A percentile compares a stretch with the other conserved stretches of the same genome.
Evolutionary conservation across 1,140 invertebrate genomes (phyloP).

Genomic region (Drosophila pallidifrons): DNA sequence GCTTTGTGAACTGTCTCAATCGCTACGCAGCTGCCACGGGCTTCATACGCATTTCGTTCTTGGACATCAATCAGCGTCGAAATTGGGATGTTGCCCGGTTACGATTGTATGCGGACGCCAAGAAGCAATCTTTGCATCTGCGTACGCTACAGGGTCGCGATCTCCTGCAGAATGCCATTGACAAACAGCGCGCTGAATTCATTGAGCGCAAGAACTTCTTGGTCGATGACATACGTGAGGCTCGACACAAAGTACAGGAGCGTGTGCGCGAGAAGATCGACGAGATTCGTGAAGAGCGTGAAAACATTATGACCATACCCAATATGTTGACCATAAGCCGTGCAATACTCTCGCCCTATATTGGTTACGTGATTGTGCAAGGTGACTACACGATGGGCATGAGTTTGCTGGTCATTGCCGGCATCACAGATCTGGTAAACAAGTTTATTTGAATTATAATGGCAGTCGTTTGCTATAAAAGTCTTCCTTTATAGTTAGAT

Average conservation of each 20-base stretch:
- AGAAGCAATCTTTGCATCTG: constrained; percentile 75
- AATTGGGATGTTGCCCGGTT: constrained; percentile 76
- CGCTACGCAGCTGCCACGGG: constrained; percentile 80
- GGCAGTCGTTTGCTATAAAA: constrained; percentile 44
- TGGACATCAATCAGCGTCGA: constrained; percentile 74
- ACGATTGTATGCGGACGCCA: constrained; percentile 75
- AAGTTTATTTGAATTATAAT: not conserved
- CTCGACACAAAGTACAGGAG: constrained; percentile 87
- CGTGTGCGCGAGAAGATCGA: constrained; percentile 88
- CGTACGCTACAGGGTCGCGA: constrained; percentile 85
- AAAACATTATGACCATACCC: constrained; percentile 97
- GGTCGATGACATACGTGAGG: constrained; percentile 89
- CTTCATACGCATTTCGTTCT: constrained; percentile 79
- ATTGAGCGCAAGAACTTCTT: constrained; percentile 88
- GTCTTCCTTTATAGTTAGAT: constrained; percentile 90
- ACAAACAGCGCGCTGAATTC: constrained; percentile 87
- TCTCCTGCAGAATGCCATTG: constrained; percentile 86
- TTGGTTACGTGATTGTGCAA: constrained; percentile 93
- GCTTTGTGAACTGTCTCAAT: constrained; percentile 76
- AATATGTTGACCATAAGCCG: constrained; percentile 94
- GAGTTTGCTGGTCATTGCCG: constrained; percentile 91
- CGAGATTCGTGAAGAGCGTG: constrained; percentile 89
- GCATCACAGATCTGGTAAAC: constrained; percentile 93
- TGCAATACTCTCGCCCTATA: constrained; percentile 93
- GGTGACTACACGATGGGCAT: constrained; percentile 91